phyloP scores from a whole-genome alignment of 2,888 invertebrate species.

The Callimorpha dominula region DNA sequence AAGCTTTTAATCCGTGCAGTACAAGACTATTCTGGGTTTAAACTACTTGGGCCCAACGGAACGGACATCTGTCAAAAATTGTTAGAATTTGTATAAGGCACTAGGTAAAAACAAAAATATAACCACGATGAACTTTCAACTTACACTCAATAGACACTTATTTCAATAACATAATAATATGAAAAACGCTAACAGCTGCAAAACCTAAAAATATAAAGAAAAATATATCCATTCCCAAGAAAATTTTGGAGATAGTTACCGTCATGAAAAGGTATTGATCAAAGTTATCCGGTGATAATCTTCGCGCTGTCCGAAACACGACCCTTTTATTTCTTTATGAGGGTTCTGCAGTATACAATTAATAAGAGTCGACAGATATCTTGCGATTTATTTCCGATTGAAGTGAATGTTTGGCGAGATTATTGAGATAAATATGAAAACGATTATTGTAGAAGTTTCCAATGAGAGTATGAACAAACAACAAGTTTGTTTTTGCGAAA shows the following conservation, averaged over 20 bases:
- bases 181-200: neutral
- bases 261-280: conserved; percentile 44
- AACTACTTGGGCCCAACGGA: too few species aligned
- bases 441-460: neutral
- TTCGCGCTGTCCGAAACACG: conserved; percentile 34
- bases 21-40: too few species aligned
- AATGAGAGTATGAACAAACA: too few species aligned
- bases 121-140: too few species aligned
- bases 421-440: too few species aligned
- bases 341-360: conserved; percentile 43
- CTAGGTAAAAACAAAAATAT: too few species aligned
- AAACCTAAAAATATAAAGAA: neutral
- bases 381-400: neutral
- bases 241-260: conserved; percentile 27
- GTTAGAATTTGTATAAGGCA: too few species aligned
- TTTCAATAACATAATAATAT: too few species aligned
- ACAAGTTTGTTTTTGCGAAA: too few species aligned
- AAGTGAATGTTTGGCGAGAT: neutral
- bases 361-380: conserved; percentile 14
- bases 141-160: too few species aligned
- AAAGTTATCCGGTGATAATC: conserved; percentile 51
- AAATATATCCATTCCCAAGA: conserved; percentile 1
- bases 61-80: too few species aligned
- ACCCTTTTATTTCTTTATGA: conserved; percentile 29
- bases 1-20: too few species aligned